Conservation (phyloP, 2,888 invertebrate species). For the Euzophera pinguis region DNA sequence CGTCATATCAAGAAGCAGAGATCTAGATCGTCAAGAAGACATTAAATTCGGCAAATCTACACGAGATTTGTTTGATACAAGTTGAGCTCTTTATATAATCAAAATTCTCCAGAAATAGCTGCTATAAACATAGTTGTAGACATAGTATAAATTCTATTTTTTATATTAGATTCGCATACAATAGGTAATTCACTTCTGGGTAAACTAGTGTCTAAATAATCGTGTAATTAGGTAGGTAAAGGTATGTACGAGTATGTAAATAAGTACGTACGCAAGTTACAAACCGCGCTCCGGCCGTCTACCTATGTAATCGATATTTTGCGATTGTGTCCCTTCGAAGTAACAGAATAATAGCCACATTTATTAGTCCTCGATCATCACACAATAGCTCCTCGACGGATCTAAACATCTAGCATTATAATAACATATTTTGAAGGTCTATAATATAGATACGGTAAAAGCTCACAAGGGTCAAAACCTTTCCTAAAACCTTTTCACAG, state of each 20-base stretch:
- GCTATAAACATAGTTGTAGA: too few species aligned
- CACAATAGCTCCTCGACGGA: conserved; percentile 13
- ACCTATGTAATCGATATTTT: conserved; percentile 56
- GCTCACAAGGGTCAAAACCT: too few species aligned
- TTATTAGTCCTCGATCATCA: conserved; percentile 16
- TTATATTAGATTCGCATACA: neutral
- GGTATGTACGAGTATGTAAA: conserved; percentile 24
- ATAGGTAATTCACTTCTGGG: neutral
- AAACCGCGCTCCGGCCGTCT: conserved; percentile 21
- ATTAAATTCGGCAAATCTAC: too few species aligned
- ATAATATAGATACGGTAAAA: too few species aligned
- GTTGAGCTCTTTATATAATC: too few species aligned
- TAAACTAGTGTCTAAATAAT: conserved; percentile 12
- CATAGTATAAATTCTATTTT: too few species aligned
- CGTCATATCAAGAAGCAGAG: too few species aligned
- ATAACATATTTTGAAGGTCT: neutral
- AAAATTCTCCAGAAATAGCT: too few species aligned
- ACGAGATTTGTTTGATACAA: too few species aligned
- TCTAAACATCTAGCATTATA: neutral
- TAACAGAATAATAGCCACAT: conserved; percentile 19
- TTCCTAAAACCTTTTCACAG: too few species aligned
- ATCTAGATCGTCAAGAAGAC: too few species aligned
- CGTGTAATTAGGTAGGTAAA: conserved; percentile 24
- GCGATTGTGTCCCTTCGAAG: conserved; percentile 46
- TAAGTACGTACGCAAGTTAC: conserved; percentile 32